Conservation (phyloP, 2,113 vertebrate species). For the Tetraodon nigroviridis region DNA sequence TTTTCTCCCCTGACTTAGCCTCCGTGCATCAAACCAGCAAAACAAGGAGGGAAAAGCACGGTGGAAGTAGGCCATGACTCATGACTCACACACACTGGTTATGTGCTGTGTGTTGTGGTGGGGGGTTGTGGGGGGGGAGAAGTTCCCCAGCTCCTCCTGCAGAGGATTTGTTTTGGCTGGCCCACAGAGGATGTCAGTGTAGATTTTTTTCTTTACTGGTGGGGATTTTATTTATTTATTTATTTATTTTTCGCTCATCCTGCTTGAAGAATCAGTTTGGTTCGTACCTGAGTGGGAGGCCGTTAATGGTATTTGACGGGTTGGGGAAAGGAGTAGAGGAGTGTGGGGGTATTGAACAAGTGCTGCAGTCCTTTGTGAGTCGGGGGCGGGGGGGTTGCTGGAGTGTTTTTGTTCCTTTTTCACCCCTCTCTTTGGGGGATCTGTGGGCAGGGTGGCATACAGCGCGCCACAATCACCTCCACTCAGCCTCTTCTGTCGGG, state of each 20-base stretch:
- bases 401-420: conserved; percentile 17
- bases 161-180: conserved; percentile 43
- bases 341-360: conserved; percentile 43
- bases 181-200: conserved; percentile 59
- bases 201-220: conserved; percentile 46
- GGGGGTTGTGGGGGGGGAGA: conserved; percentile 54
- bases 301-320: conserved; percentile 57
- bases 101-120: conserved; percentile 52
- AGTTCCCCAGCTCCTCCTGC: conserved; percentile 53
- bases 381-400: conserved; percentile 15
- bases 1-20: conserved; percentile 34
- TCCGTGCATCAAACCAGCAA: conserved; percentile 44
- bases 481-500: conserved; percentile 34
- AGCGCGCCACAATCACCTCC: conserved; percentile 53
- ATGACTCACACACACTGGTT: conserved; percentile 53
- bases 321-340: conserved; percentile 38
- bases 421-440: conserved; percentile 20
- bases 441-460: conserved; percentile 46
- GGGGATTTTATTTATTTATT: conserved; percentile 16
- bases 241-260: conserved; percentile 44
- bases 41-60: conserved; percentile 34
- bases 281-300: conserved; percentile 45
- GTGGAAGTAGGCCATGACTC: conserved; percentile 68
- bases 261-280: conserved; percentile 35
- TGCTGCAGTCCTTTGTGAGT: conserved; percentile 43